A percentile compares a stretch with the other conserved stretches of the same genome.
Conservation (phyloP, 2,888 invertebrate genomes). For the Crioceris asparagi region DNA sequence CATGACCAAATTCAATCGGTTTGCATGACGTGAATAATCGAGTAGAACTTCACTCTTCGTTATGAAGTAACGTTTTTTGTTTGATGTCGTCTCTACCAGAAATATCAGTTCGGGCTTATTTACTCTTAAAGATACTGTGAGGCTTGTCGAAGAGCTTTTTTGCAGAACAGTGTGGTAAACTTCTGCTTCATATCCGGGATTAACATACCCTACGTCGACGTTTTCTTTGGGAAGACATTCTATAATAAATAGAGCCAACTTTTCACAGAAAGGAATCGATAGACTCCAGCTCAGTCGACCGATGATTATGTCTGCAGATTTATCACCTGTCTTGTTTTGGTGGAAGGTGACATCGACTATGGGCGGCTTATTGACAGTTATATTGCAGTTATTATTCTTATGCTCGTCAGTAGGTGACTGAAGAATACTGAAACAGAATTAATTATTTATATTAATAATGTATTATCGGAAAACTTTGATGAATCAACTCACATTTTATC, state of each 20-base stretch:
- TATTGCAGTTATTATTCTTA: constrained; percentile 43
- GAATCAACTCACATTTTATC: constrained; percentile 45
- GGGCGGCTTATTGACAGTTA: constrained; percentile 55
- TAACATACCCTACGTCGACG: constrained; percentile 56
- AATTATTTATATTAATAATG: background rate
- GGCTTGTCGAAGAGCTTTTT: constrained; percentile 31
- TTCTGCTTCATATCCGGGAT: constrained; percentile 61
- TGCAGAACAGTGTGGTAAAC: constrained; percentile 21
- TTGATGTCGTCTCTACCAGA: constrained; percentile 54
- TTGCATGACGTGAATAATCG: constrained; percentile 58
- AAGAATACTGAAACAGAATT: constrained; percentile 46
- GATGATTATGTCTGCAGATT: constrained; percentile 56
- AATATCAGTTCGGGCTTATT: constrained; percentile 70
- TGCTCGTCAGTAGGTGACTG: constrained; percentile 52
- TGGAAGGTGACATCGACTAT: constrained; percentile 60
- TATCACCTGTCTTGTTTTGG: constrained; percentile 49
- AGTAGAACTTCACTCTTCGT: constrained; percentile 58
- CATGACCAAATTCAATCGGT: constrained; percentile 51
- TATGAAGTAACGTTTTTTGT: constrained; percentile 42
- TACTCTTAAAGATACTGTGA: constrained; percentile 61
- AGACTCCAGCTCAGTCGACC: constrained; percentile 63
- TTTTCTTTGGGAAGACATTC: constrained; percentile 44
- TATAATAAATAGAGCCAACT: constrained; percentile 35
- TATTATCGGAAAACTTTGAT: background rate
- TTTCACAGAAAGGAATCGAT: constrained; percentile 58